Conservation (phyloP, 2,888 invertebrate species). For the Dinocampus coccinellae region DNA sequence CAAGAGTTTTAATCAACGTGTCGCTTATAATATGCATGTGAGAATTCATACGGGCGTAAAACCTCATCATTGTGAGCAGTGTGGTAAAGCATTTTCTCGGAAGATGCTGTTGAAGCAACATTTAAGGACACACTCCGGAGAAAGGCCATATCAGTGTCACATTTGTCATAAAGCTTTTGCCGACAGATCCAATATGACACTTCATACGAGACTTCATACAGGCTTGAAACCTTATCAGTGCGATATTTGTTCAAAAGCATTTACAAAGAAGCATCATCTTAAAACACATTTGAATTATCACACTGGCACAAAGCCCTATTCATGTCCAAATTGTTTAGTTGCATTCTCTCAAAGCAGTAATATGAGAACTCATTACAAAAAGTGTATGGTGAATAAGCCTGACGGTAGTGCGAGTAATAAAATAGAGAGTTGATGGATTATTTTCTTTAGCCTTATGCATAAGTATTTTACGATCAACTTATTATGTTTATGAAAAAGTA, state of each 20-base stretch:
- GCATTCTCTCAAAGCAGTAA: conserved; percentile 88
- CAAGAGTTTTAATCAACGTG: conserved; percentile 87
- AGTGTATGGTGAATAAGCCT: conserved; percentile 70
- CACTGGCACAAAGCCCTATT: conserved; percentile 85
- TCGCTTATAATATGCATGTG: conserved; percentile 90
- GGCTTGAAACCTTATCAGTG: conserved; percentile 83
- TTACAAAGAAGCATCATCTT: conserved; percentile 88
- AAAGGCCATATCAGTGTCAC: conserved; percentile 84
- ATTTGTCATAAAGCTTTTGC: conserved; percentile 88
- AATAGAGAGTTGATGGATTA: not conserved
- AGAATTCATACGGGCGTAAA: conserved; percentile 86
- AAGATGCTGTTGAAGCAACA: conserved; percentile 89
- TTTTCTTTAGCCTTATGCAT: not conserved
- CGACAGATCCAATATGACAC: conserved; percentile 87
- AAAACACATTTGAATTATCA: conserved; percentile 89
- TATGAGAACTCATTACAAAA: conserved; percentile 88
- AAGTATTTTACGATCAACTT: not conserved
- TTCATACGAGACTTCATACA: conserved; percentile 84
- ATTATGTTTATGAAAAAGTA: not conserved
- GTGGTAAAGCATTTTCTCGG: conserved; percentile 85
- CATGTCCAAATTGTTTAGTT: conserved; percentile 79
- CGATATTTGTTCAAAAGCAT: conserved; percentile 80
- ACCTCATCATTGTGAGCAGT: conserved; percentile 82
- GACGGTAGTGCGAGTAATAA: not conserved
- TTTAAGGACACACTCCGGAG: conserved; percentile 85